Evolutionary conservation across 1,140 invertebrate species (phyloP), one percentile per base, ranked within the genome.

Genomic region (Drosophila bocqueti): DNA sequence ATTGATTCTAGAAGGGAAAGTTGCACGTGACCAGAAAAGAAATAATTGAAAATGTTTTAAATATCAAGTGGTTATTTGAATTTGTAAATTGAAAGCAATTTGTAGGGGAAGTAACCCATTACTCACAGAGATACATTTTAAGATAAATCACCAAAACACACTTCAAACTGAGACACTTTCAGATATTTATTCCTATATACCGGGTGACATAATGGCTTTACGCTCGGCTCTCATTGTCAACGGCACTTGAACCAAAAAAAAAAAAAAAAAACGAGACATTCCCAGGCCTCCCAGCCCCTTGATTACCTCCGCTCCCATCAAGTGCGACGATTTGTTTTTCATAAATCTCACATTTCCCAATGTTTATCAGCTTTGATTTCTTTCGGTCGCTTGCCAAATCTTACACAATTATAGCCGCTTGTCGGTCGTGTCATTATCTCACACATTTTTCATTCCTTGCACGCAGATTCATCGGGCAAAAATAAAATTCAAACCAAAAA

Each of bases 361-460:
- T 60, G 29, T 72, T 73, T 74, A 74, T 74, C 68, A 73, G 46
- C 26, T 43, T 60, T 43, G 54, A 36, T 73, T 58, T 61, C 38
- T 18, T 49, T 36, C 24, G 38, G 34, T 16, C 24, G 45, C 71
- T 74, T 61, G 71, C 71, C 71, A 74, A 73, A 74, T 73, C 71
- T 74, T 74, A 73, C 68, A 74, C 54, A 73, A 74, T 73, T 59
- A 50, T 59, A 60, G 50, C 69, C 18, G 43, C 24, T 60, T 54
- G 45, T 45, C 45, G 36, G 54, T 57, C 21, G 36, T 40, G 66
- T 59, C 67, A 73, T 73, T 73, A 74, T 74, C 68, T 73, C 71
- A 73, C 46, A 73, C 71, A 74, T 74, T 73, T 74, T 73, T 73
- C 69, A 73, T 73, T 71, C 69, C 69, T 36, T 42, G 69, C 69